phyloP scores from a whole-genome alignment of 2,113 vertebrate species.

The Trochalopteron elliotii region DNA sequence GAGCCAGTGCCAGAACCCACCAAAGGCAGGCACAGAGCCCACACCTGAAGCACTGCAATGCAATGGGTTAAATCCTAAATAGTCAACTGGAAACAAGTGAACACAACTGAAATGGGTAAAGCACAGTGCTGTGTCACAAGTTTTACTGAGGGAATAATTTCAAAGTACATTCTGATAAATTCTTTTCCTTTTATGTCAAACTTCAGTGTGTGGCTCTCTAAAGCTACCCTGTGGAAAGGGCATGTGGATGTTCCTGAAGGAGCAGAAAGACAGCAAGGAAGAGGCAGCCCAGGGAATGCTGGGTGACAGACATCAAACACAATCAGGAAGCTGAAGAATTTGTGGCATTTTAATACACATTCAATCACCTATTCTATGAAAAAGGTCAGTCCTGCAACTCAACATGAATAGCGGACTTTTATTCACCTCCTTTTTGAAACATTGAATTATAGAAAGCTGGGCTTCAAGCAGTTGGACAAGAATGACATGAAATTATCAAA shows the following conservation, averaged over 20 bases:
- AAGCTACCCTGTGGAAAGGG: rapidly evolving
- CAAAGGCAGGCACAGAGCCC: background rate
- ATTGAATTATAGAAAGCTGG: background rate
- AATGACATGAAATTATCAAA: background rate
- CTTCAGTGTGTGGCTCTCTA: background rate
- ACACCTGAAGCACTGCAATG: rapidly evolving
- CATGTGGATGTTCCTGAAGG: background rate
- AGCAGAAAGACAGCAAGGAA: background rate
- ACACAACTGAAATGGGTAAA: background rate
- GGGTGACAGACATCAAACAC: background rate
- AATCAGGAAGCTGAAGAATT: background rate
- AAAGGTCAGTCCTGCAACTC: background rate
- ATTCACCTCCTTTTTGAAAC: background rate
- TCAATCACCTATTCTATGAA: background rate
- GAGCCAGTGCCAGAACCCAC: background rate
- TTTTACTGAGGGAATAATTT: background rate
- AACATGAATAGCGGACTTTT: background rate
- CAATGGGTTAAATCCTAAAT: background rate
- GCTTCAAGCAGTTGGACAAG: background rate
- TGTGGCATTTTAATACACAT: background rate
- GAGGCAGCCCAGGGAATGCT: background rate
- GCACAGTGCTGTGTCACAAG: background rate
- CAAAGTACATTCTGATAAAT: background rate
- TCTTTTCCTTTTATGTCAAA: background rate
- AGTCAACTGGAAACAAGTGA: background rate